These are phyloP conservation scores for Leptinotarsa defecta DNA, from an alignment of 1,140 invertebrate genomes.

Conservation along the genomic window DNA sequence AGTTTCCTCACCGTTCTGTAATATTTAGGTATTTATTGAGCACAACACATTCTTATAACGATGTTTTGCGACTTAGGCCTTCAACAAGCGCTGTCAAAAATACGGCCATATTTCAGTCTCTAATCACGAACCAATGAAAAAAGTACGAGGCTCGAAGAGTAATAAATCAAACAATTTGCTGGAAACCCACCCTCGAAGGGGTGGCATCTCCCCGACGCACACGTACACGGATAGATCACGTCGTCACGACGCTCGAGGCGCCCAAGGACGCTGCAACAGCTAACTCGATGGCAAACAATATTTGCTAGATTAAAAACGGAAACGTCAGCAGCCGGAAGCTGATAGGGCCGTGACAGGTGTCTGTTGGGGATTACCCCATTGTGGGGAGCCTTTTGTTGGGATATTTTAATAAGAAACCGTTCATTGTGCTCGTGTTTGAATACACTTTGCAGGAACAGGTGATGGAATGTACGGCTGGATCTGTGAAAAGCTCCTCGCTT, in stretches of 20 bases:
- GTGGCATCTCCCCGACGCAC: conserved; percentile 9
- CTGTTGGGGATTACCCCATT: conserved; percentile 36
- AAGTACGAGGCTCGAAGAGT: not conserved
- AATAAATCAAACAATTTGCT: conserved; percentile 48
- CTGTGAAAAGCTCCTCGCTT: not conserved
- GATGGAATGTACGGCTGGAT: conserved; percentile 3
- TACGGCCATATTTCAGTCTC: conserved; percentile 8
- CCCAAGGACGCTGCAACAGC: conserved; percentile 16
- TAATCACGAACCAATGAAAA: conserved; percentile 14
- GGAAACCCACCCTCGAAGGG: conserved; percentile 40
- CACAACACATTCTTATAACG: too few species aligned
- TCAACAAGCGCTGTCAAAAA: not conserved
- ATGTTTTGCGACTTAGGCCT: too few species aligned
- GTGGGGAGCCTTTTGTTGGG: conserved; percentile 14
- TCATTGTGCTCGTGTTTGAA: conserved; percentile 17
- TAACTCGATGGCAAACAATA: conserved; percentile 41
- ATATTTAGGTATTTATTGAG: too few species aligned
- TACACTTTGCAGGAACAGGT: not conserved
- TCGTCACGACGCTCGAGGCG: conserved; percentile 37
- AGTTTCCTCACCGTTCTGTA: too few species aligned
- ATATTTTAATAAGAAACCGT: conserved; percentile 40
- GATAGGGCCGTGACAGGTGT: conserved; percentile 46
- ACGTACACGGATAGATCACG: conserved; percentile 10
- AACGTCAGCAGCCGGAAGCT: conserved; percentile 45
- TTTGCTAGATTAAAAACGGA: conserved; percentile 50